Percentiles rank a stretch among this genome's conserved stretches.
phyloP scores from a whole-genome alignment of 2,888 invertebrate genomes.

The Lochmaea capreae region DNA sequence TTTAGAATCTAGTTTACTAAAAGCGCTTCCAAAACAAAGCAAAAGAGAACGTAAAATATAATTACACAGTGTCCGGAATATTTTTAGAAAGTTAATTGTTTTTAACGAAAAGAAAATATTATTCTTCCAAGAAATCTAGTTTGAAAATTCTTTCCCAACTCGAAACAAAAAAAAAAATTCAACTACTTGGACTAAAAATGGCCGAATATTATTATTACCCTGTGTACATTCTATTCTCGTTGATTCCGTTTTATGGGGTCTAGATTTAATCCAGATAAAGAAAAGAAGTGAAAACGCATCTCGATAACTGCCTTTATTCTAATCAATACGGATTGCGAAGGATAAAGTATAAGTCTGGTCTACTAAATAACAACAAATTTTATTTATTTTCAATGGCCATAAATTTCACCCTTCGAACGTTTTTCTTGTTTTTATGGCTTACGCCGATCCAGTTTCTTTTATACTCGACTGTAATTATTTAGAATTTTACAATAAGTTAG shows the following conservation, averaged over 20 bases:
- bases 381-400: constrained; percentile 43
- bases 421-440: constrained; percentile 39
- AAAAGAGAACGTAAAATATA: neutral
- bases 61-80: neutral
- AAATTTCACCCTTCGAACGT: constrained; percentile 42
- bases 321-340: constrained; percentile 49
- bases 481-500: neutral
- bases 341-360: constrained; percentile 42
- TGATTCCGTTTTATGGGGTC: constrained; percentile 39
- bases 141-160: no score
- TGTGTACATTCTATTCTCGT: constrained; percentile 20
- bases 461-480: constrained; percentile 23
- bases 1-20: neutral
- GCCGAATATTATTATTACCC: neutral
- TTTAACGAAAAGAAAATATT: no score
- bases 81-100: no score
- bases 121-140: no score
- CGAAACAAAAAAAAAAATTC: no score
- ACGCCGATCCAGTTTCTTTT: constrained; percentile 28
- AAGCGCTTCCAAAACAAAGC: neutral
- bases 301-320: constrained; percentile 49
- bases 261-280: constrained; percentile 54
- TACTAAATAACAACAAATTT: constrained; percentile 49
- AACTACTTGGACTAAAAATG: no score
- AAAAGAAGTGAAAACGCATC: constrained; percentile 46